A percentile compares a stretch with the other conserved stretches of the same genome.
phyloP scores from a whole-genome alignment of 2,113 vertebrate genomes.

The Varanus komodoensis region DNA sequence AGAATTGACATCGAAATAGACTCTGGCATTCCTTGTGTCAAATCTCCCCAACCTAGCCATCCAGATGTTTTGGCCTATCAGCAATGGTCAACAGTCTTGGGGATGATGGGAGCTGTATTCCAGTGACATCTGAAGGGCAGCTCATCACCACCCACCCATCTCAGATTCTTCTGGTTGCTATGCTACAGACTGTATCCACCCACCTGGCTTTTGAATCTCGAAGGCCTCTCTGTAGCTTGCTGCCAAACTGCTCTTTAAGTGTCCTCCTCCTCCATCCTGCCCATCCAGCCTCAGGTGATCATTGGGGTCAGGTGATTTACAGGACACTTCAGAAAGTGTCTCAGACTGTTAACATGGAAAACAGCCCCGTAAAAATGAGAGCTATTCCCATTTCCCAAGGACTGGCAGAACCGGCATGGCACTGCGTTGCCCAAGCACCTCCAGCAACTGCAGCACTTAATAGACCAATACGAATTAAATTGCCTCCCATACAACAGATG shows the following conservation, averaged over 20 bases:
- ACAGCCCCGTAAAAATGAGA: not conserved
- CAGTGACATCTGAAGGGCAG: not conserved
- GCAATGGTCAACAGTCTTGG: not conserved
- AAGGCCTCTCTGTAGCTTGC: not conserved
- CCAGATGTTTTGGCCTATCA: not conserved
- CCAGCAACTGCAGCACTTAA: slow-evolving; percentile 21
- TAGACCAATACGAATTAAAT: slow-evolving; percentile 36
- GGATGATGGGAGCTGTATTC: not conserved
- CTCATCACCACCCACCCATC: not conserved
- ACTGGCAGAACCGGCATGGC: rapidly evolving
- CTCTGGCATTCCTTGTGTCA: not conserved
- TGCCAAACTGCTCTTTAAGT: not conserved
- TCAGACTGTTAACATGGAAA: slow-evolving; percentile 23
- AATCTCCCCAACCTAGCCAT: not conserved
- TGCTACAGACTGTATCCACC: not conserved
- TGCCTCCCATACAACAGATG: slow-evolving; percentile 27
- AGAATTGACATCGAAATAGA: too few species aligned
- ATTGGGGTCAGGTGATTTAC: slow-evolving; percentile 17
- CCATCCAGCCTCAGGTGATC: not conserved
- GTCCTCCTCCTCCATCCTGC: not conserved
- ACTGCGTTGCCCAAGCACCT: slow-evolving; percentile 2
- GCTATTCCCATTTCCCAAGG: not conserved
- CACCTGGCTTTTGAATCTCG: not conserved
- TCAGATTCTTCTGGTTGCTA: not conserved
- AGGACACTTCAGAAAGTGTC: slow-evolving; percentile 18